phyloP scores from a whole-genome alignment of 2,888 invertebrate genomes.

The Spisula subtruncata region DNA sequence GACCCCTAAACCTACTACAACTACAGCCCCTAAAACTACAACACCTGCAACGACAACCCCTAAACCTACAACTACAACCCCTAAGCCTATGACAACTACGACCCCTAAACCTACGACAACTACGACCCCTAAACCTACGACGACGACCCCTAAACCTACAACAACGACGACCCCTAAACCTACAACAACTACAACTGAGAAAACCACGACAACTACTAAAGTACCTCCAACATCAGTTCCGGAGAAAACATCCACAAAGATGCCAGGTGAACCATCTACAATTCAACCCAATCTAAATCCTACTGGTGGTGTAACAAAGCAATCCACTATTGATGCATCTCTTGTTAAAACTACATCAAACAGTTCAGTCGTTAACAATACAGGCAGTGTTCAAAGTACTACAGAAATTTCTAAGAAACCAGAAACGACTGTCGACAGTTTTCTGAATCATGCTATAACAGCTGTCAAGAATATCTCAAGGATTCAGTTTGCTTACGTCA shows the following conservation, averaged over 20 bases:
- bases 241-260: constrained; percentile 44
- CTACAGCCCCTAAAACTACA: constrained; percentile 31
- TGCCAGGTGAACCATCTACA: not conserved
- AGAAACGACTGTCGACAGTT: constrained; percentile 66
- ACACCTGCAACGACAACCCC: constrained; percentile 38
- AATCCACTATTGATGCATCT: constrained; percentile 40
- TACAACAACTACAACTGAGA: constrained; percentile 52
- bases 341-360: constrained; percentile 32
- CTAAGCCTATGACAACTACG: constrained; percentile 54
- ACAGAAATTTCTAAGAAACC: constrained; percentile 71
- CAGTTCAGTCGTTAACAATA: constrained; percentile 49
- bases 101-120: constrained; percentile 52
- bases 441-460: constrained; percentile 71
- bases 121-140: constrained; percentile 52
- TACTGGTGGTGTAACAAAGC: constrained; percentile 37
- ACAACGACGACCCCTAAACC: constrained; percentile 50
- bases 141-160: constrained; percentile 51
- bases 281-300: not conserved
- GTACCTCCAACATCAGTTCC: constrained; percentile 22
- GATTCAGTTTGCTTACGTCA: constrained; percentile 87
- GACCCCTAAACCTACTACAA: constrained; percentile 32
- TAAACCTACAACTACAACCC: constrained; percentile 47
- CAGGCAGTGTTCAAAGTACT: constrained; percentile 41
- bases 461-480: constrained; percentile 81
- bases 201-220: constrained; percentile 35